Conservation (phyloP, 2,797 vertebrate species). For the Triplophysa yarkandensis region DNA sequence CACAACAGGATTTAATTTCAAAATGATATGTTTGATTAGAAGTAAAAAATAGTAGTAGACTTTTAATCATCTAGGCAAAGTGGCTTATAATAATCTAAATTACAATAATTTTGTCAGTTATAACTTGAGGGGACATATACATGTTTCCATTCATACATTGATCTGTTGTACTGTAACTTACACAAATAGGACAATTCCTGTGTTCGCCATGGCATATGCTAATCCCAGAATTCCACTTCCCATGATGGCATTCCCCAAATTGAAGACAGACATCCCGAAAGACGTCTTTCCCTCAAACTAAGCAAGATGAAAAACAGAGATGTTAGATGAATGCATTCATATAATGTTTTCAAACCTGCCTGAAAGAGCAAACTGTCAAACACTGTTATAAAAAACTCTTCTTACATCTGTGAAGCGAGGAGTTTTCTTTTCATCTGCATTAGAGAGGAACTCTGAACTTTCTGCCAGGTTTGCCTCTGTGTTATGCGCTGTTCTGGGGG, state of each 20-base stretch:
- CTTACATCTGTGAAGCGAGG: constrained; percentile 91
- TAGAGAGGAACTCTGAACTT: constrained; percentile 85
- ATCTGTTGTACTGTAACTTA: constrained; percentile 72
- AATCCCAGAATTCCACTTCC: constrained; percentile 97
- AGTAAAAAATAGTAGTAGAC: background rate
- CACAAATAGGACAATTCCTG: constrained; percentile 93
- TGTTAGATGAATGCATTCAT: background rate
- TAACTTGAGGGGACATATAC: background rate
- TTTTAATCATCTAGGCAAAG: background rate
- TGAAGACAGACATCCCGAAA: constrained; percentile 98
- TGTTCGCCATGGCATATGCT: constrained; percentile 98
- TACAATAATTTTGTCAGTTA: background rate
- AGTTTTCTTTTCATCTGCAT: constrained; percentile 80
- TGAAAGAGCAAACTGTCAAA: background rate
- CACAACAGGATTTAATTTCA: background rate
- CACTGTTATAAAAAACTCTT: constrained; percentile 22
- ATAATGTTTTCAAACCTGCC: background rate
- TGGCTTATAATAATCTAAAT: background rate
- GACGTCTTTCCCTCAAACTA: constrained; percentile 99
- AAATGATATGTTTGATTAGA: background rate
- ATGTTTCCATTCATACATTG: background rate
- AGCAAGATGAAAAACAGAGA: constrained; percentile 27
- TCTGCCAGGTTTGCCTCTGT: constrained; percentile 73
- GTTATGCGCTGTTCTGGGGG: constrained; percentile 77
- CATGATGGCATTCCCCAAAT: constrained; percentile 99